Conservation (phyloP, 1,140 invertebrate species). For the Meteorus sp. region DNA sequence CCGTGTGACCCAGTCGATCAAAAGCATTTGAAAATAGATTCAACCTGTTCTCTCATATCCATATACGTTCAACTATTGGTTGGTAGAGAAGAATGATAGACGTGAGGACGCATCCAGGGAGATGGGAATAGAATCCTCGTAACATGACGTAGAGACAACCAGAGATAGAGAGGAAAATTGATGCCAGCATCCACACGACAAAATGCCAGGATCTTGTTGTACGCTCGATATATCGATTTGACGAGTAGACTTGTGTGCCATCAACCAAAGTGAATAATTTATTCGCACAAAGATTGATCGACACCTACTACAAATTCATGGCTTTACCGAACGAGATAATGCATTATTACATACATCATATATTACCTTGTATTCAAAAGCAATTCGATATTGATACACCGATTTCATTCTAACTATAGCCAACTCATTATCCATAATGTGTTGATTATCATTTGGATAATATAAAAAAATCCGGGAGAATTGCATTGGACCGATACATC, state of each 20-base stretch:
- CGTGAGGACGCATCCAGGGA: slow-evolving; percentile 18
- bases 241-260: background rate
- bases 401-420: too few species aligned
- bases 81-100: slow-evolving; percentile 24
- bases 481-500: too few species aligned
- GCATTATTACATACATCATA: too few species aligned
- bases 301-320: background rate
- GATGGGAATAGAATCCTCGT: slow-evolving; percentile 21
- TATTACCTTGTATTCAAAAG: too few species aligned
- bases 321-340: background rate
- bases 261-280: slow-evolving; percentile 13
- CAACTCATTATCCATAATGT: too few species aligned
- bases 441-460: too few species aligned
- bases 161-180: slow-evolving; percentile 4
- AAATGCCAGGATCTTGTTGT: slow-evolving; percentile 1
- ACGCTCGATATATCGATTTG: slow-evolving; percentile 15
- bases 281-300: background rate
- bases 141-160: slow-evolving; percentile 14
- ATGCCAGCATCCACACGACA: background rate
- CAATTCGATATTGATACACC: too few species aligned
- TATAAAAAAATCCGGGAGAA: too few species aligned
- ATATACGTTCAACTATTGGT: slow-evolving; percentile 2
- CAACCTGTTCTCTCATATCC: slow-evolving; percentile 20
- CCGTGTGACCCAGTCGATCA: slow-evolving; percentile 42
- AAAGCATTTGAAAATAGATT: slow-evolving; percentile 46